phyloP scores from a whole-genome alignment of 2,113 vertebrate species.

The Naja naja region DNA sequence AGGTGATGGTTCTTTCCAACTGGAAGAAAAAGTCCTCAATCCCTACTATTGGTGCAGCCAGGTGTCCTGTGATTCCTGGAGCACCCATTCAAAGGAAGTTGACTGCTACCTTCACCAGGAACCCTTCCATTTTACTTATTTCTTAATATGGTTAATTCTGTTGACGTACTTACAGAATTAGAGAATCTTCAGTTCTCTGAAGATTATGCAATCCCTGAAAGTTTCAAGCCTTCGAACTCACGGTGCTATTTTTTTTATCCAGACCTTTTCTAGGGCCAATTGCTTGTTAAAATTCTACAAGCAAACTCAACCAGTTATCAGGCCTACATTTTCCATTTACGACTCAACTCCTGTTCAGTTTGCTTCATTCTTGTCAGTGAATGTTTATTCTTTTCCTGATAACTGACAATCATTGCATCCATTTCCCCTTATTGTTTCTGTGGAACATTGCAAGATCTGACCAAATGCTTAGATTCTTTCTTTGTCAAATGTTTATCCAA shows the following conservation, averaged over 20 bases:
- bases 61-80: neutral
- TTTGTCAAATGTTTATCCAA: neutral
- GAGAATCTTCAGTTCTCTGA: neutral
- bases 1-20: neutral
- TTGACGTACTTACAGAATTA: neutral
- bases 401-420: neutral
- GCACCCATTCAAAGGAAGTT: neutral
- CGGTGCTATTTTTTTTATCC: neutral
- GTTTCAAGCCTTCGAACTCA: neutral
- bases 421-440: neutral
- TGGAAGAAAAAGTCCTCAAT: neutral
- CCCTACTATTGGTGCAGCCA: neutral
- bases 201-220: neutral
- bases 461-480: neutral
- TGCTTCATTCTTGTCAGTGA: neutral
- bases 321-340: neutral
- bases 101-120: neutral
- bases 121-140: neutral
- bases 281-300: neutral
- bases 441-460: neutral
- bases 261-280: neutral
- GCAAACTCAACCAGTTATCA: neutral
- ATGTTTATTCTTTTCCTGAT: neutral
- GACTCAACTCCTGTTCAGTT: neutral
- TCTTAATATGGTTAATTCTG: neutral